Evolutionary conservation across 2,888 invertebrate genomes (phyloP).

Genomic region (Cryptus armator): DNA sequence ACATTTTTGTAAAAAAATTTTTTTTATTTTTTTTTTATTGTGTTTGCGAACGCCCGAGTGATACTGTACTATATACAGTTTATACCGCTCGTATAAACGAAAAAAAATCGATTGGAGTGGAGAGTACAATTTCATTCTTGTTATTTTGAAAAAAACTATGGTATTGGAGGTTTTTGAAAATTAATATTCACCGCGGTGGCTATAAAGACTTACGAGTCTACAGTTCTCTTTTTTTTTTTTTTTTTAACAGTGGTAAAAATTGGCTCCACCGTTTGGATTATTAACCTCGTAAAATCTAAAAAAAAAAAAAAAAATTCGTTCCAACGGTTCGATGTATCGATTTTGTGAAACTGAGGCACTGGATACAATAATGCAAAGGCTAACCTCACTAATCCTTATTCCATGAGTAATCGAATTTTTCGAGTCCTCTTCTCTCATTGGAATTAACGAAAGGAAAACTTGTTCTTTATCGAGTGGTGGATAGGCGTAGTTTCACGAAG

Average conservation of each 20-base stretch:
- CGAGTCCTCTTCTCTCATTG: background rate
- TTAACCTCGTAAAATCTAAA: too few relatives aligned
- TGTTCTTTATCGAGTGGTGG: background rate
- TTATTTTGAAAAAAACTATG: background rate
- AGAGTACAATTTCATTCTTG: background rate
- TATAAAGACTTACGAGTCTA: too few relatives aligned
- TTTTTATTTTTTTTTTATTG: conserved; percentile 11
- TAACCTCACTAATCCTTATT: background rate
- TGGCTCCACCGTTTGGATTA: too few relatives aligned
- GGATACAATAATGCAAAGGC: background rate
- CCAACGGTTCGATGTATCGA: too few relatives aligned
- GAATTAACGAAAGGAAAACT: background rate
- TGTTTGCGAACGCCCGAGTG: conserved; percentile 3
- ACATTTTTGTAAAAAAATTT: background rate
- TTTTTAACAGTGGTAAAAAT: too few relatives aligned
- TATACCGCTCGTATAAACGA: background rate
- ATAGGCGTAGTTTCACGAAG: background rate
- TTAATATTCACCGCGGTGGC: too few relatives aligned
- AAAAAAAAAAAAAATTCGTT: too few relatives aligned
- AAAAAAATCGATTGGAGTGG: background rate
- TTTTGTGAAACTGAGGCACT: too few relatives aligned
- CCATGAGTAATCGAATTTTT: background rate
- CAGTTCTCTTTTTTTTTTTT: too few relatives aligned
- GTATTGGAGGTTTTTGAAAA: background rate
- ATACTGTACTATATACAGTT: background rate